phyloP scores from a whole-genome alignment of 2,888 invertebrate species.

The Selenia dentaria region DNA sequence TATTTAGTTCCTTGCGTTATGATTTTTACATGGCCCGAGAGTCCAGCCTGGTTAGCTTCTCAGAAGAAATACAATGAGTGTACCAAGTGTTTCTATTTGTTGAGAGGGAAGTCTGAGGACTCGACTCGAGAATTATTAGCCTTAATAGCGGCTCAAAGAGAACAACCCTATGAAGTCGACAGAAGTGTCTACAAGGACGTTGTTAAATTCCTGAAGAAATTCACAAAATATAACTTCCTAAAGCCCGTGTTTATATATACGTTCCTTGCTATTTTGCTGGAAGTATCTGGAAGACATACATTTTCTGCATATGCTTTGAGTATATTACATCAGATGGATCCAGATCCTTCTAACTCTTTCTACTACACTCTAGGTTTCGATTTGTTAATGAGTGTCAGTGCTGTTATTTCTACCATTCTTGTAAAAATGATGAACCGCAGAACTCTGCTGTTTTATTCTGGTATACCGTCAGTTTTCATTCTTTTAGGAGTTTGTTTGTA shows the following conservation, averaged over 20 bases:
- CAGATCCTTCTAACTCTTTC: constrained; percentile 45
- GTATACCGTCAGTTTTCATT: constrained; percentile 45
- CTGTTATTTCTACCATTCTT: constrained; percentile 50
- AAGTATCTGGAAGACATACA: constrained; percentile 56
- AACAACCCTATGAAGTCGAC: constrained; percentile 1
- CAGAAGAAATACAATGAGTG: constrained; percentile 32
- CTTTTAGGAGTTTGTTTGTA: not conserved
- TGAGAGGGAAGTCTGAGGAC: constrained; percentile 71
- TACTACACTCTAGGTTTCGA: constrained; percentile 57
- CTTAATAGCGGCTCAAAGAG: constrained; percentile 45
- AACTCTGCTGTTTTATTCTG: constrained; percentile 53
- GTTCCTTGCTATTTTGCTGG: constrained; percentile 46
- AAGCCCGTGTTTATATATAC: constrained; percentile 53
- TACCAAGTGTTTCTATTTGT: constrained; percentile 61
- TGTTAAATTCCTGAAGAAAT: constrained; percentile 43
- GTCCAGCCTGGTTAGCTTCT: constrained; percentile 39
- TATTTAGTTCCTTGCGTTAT: constrained; percentile 24
- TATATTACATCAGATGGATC: constrained; percentile 53
- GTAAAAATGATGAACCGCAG: constrained; percentile 56
- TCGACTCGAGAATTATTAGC: constrained; percentile 50
- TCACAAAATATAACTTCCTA: constrained; percentile 52
- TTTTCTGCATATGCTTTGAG: constrained; percentile 62
- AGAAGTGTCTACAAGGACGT: not conserved
- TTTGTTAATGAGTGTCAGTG: constrained; percentile 50
- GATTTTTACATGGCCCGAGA: constrained; percentile 42